These are phyloP conservation scores for Mesorhabditis spiculigera DNA, from an alignment of 2,888 invertebrate genomes.

Conservation along the genomic window DNA sequence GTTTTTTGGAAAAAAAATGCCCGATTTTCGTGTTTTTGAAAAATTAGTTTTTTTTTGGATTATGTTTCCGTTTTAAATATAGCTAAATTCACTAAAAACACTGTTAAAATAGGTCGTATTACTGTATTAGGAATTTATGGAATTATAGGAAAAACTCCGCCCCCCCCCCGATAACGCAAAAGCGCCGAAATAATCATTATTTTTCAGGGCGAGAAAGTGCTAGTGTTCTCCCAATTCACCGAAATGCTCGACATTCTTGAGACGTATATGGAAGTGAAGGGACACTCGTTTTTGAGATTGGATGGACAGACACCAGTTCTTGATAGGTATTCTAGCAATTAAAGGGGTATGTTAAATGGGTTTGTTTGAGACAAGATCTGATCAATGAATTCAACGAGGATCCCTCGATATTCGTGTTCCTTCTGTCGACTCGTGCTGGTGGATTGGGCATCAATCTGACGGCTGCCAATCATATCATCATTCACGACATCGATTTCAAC, in stretches of 20 bases:
- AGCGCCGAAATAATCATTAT: too few relatives aligned
- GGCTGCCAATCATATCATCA: slow-evolving; percentile 87
- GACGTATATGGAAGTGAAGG: slow-evolving; percentile 75
- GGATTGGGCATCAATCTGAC: slow-evolving; percentile 90
- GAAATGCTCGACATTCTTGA: slow-evolving; percentile 90
- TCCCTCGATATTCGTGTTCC: slow-evolving; percentile 36
- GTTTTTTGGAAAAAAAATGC: too few relatives aligned
- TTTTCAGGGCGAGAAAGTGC: slow-evolving; percentile 68
- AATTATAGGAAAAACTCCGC: too few relatives aligned
- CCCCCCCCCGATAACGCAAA: too few relatives aligned
- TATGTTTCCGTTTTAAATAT: too few relatives aligned
- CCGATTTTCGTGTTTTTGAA: too few relatives aligned
- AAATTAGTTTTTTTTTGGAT: too few relatives aligned
- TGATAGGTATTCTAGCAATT: slow-evolving; percentile 66
- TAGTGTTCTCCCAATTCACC: slow-evolving; percentile 93
- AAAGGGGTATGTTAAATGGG: too few relatives aligned
- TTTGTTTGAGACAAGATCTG: slow-evolving; percentile 73
- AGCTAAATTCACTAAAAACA: too few relatives aligned
- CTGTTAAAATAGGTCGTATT: too few relatives aligned
- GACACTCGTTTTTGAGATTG: slow-evolving; percentile 75
- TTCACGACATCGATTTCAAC: slow-evolving; percentile 96
- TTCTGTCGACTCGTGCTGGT: slow-evolving; percentile 70
- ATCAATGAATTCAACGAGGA: slow-evolving; percentile 81
- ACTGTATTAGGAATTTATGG: too few relatives aligned
- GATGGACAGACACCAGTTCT: slow-evolving; percentile 86